A percentile compares a stretch with the other conserved stretches of the same genome.
These are phyloP conservation scores for Cariama cristata DNA, from an alignment of 2,113 vertebrate species.

Conservation along the genomic window DNA sequence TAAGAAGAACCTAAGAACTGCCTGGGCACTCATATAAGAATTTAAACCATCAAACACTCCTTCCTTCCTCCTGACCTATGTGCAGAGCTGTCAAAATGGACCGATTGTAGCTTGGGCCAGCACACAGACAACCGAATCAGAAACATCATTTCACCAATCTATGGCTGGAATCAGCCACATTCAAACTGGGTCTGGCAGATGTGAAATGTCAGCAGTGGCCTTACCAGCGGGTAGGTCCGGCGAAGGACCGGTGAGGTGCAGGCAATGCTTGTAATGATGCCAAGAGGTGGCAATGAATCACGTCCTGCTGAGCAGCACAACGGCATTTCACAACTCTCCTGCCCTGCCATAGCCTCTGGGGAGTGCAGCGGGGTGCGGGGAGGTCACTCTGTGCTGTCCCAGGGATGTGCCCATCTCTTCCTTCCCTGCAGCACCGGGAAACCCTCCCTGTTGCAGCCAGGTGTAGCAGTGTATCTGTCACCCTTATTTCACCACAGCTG, in stretches of 20 bases:
- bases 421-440: not conserved
- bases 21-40: not conserved
- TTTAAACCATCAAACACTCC: rapidly evolving
- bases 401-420: not conserved
- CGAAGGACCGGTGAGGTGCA: rapidly evolving
- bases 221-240: not conserved
- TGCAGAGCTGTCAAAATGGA: not conserved
- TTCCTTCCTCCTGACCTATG: not conserved
- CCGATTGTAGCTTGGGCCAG: not conserved
- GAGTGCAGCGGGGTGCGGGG: rapidly evolving
- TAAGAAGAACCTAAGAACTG: not conserved
- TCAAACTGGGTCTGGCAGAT: not conserved
- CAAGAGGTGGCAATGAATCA: not conserved
- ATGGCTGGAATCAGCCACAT: not conserved
- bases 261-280: not conserved
- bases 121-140: rapidly evolving
- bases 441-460: not conserved
- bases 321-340: not conserved
- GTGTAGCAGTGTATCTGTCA: not conserved
- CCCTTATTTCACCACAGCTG: rapidly evolving
- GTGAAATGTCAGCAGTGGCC: not conserved
- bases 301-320: not conserved
- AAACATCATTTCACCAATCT: not conserved
- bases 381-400: not conserved
- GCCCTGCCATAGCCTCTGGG: not conserved